Base-by-base conservation (phyloP, 2,113 vertebrate species). In the Mesitornis unicolor region DNA sequence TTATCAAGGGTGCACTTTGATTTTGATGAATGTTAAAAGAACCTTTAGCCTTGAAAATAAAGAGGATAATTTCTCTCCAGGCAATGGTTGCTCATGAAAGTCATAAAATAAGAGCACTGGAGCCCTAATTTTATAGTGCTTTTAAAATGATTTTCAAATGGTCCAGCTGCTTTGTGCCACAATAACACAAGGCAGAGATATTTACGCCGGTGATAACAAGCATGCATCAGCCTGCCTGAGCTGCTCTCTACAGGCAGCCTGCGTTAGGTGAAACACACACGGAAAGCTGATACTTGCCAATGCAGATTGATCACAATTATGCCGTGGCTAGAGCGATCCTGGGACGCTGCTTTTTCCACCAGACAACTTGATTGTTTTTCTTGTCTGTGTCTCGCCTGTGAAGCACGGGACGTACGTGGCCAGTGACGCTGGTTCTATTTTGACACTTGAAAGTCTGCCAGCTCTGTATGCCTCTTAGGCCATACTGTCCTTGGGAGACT, bases 11-110 rank as follows among this genome's bases (percentile, higher is more conserved):
- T 96, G 93, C 88, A 96, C 88, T 97, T 96, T 14, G 88, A 94
- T 96, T 97, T 92, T 97, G 96, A 96, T 96, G 96, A 94, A 97
- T 96, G 96, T 87, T 96, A 97, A 94, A 96, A 96, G 95, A 96
- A 97, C 96, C 88, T 97, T 97, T 96, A 96, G 96, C 92, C 96
- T 96, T 96, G 96, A 96, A 97, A 97, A 97, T 97, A 97, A 96
- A 96, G 96, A 96, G 92, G 96, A 95, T 97, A 97, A 97, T 97
- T 96, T 97, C 96, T 97, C 96, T 97, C 96, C 89, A 97, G 96
- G 92, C 94, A 96, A 79, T 89, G 96, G 86, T 80, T 96, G 96
- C 80, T 96, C 90, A 3, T 95, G 95, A 90, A 97, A 95, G 92
- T 87, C 69, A 81, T 96, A 95, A 97, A 97, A 92, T 81, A 94